Evolutionary conservation across 2,888 invertebrate species (phyloP), one percentile per base, ranked within the genome.

Genomic region (Rotaria macrura): DNA sequence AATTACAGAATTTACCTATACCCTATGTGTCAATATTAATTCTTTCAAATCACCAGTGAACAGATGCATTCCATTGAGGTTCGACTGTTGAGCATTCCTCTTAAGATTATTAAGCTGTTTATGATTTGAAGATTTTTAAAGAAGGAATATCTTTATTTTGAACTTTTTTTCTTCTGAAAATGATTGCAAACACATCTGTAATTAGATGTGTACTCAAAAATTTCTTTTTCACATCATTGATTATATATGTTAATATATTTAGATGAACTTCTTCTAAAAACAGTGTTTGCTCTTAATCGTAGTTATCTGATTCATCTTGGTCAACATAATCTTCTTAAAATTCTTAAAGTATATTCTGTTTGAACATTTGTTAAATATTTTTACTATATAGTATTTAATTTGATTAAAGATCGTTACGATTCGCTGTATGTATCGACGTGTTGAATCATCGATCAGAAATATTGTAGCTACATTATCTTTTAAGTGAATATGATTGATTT

Each of bases 391-490:
- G n/a, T n/a, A n/a, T n/a, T 65, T 65, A 2, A 65, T n/a, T 79
- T 79, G 10, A 7, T 7, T 79, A 10, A 40, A 79, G 79, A 43
- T 14, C n/a, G 25, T 20, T 1, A 79, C 43, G 79, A 79, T 43
- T 79, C 79, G 79, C 4, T 79, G 79, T 79, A 79, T 79, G 43
- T 43, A 79, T 25, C 79, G 79, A n/a, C 79, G 79, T 43, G 6
- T 79, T 6, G 79, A 79, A 43, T n/a, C 43, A 79, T 40, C 79
- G 4, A 10, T 43, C 4, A n/a, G 40, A 43, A 3, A 40, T 43
- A 25, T 43, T 43, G 14, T 79, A 43, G 79, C 79, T 25, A 79
- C 79, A 14, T 79, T 79, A 43, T 4, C 9, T 40, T 79, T 79
- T 14, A 79, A 79, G 79, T 79, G 12, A 12, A 14, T 25, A 65